Evolutionary conservation across 2,113 vertebrate species (phyloP), one percentile per base, ranked within the genome.

Genomic region (Pleuronectes platessa): DNA sequence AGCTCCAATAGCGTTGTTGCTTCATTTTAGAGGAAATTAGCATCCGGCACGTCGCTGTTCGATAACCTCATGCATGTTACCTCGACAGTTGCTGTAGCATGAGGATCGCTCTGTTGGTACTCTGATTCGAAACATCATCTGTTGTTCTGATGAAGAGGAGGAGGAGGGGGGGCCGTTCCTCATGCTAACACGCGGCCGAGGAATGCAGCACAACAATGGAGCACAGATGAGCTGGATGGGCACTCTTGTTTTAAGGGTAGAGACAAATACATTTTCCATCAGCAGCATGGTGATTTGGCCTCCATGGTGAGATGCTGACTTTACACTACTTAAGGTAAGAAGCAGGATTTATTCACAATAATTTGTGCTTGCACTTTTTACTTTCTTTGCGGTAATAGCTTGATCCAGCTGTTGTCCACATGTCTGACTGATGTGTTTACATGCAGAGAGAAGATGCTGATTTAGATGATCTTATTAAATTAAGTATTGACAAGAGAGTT

Each of bases 191-290:
- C 20, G 0, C 8, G 40, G 37, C 51, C 2, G 45, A 68, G 68
- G 68, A 79, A 81, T 72, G 51, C 23, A 62, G 47, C 14, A 42
- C 12, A 53, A 66, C 58, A 77, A 68, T 77, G 63, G 59, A 49
- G 31, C 69, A 56, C 68, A 65, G 35, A 42, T 71, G 26, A 58
- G 4, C 75, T 6, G 49, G 26, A 68, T 21, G 18, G 51, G 15
- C n/a, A 47, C 4, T 31, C 31, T 24, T 35, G 4, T 72, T 74
- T 12, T 47, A 20, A 45, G 24, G 21, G 24, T 27, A 37, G 4
- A 59, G 51, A 26, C 58, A 42, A 35, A 56, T 12, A 20, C 0
- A 6, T 63, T 26, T 56, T 47, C 4, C 23, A 13, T 8, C 23
- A 64, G 10, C n/a, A 40, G 45, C 23, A 49, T 58, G 10, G 23